phyloP scores from a whole-genome alignment of 1,140 invertebrate species.

The Apis laboriosa region DNA sequence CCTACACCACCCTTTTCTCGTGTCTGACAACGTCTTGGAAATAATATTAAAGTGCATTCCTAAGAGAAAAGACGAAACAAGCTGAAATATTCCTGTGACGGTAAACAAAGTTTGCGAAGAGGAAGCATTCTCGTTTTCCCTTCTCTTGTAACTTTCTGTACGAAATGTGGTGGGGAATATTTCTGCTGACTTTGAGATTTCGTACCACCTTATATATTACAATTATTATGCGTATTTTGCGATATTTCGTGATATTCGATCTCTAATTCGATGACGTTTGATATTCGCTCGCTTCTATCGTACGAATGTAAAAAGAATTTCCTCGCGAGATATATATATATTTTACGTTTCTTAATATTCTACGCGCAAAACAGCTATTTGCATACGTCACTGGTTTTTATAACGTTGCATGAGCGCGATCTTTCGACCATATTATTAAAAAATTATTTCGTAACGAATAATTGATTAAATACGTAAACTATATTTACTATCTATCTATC shows the following conservation, averaged over 20 bases:
- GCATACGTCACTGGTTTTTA: not conserved
- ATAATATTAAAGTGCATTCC: conserved; percentile 42
- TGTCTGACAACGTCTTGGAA: conserved; percentile 33
- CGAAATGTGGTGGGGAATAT: conserved; percentile 1
- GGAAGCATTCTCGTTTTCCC: conserved; percentile 20
- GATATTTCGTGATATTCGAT: not conserved
- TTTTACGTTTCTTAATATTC: too few species aligned
- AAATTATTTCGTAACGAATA: not conserved
- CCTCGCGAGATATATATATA: too few species aligned
- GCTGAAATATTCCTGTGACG: conserved; percentile 43
- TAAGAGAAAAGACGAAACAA: conserved; percentile 19
- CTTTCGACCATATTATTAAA: not conserved
- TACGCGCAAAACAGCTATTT: too few species aligned
- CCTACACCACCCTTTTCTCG: not conserved
- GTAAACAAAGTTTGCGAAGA: conserved; percentile 35
- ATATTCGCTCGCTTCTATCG: not conserved
- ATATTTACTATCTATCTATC: too few species aligned
- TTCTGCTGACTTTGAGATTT: conserved; percentile 1
- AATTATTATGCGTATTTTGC: too few species aligned
- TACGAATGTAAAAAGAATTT: too few species aligned
- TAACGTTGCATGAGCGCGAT: too few species aligned
- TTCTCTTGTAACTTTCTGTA: not conserved
- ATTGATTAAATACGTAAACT: not conserved
- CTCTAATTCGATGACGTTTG: too few species aligned
- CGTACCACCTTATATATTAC: not conserved